Evolutionary conservation across 2,797 vertebrate species (phyloP), one percentile per base, ranked within the genome.

Genomic region (Ammospiza maritima): DNA sequence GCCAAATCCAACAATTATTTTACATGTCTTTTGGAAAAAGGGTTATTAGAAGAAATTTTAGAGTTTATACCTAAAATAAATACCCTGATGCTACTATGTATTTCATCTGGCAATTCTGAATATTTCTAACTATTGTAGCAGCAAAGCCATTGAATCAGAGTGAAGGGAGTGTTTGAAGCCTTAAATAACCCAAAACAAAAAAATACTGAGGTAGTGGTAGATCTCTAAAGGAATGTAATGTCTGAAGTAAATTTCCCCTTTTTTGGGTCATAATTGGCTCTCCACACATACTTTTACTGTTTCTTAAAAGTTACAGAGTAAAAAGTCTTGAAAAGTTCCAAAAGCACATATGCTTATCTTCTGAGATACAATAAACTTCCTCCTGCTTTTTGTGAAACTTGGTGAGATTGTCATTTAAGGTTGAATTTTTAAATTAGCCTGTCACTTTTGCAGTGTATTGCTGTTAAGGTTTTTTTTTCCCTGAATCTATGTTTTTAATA

Each of bases 291-390:
- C 38, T 78, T 91, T 40, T n/a, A 60, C 20, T 25, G 5, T 82
- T 91, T 76, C 56, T 86, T 66, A 54, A 34, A 44, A 90, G 62
- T 10, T 17, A 20, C 30, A n/a, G 30, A 16, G 3, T 64, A 65
- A 67, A 70, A 95, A 38, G 30, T 54, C 25, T 47, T 58, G 42
- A 40, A 38, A 77, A 70, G 45, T 57, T 32, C 32, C 74, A 47
- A 32, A 75, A 57, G 6, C 1, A 1, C 48, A 20, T 50, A 8
- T 1, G 0, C 1, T 0, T 65, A 2, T 30, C 11, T 74, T 87
- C 60, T 47, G 32, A 78, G 17, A 21, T 53, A 6, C 27, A 74
- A 1, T 76, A 40, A 77, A 53, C 45, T 84, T 40, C 20, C 40
- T 11, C 3, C 0, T 80, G 32, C 4, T 48, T 62, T 76, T 62